Base-by-base conservation (phyloP, 2,797 vertebrate genomes). In the Orientallactaga sibirica region DNA sequence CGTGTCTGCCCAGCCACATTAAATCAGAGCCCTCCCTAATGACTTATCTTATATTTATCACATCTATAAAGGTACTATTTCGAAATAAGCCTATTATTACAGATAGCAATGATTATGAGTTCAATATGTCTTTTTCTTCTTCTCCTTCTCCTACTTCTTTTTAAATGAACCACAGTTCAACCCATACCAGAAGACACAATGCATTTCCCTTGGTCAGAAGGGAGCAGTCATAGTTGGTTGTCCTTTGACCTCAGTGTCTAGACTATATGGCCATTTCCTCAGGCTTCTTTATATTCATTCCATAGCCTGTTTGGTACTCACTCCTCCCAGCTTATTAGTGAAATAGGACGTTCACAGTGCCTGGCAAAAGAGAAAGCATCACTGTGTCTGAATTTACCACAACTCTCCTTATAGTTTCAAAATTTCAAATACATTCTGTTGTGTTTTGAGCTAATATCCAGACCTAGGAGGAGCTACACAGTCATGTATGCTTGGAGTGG, bases 241-340 rank as follows among this genome's bases (percentile, higher is more conserved):
- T 16, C 71, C 70, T 41, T 86, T 18, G 37, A 80, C 77, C 11
- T 41, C 68, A 71, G 41, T 55, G 55, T 83, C 37, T 0, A 0
- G 25, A 76, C 37, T 73, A 41, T 16, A 15, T 73, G 62, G 66
- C 76, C 55, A 64, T 61, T 92, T 90, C n/a, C 27, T 7, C 33
- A 76, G 92, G 58, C 55, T 86, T 90, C 71, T 90, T 43, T 37
- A 81, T 79, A 81, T 79, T 90, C 19, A 88, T 94, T 90, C 66
- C 25, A 58, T 15, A 66, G 64, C 9, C 27, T 85, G 80, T 70
- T 68, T 80, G 4, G 20, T 71, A 25, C n/a, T 37, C 7, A 22
- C 20, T 3, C 10, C 18, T 1, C 15, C 8, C 55, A 91, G 48
- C 16, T 89, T 68, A 71, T 84, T 88, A 74, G 70, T 64, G 70